These are phyloP conservation scores for Apodemia duryi DNA, from an alignment of 2,888 invertebrate species.

Conservation along the genomic window DNA sequence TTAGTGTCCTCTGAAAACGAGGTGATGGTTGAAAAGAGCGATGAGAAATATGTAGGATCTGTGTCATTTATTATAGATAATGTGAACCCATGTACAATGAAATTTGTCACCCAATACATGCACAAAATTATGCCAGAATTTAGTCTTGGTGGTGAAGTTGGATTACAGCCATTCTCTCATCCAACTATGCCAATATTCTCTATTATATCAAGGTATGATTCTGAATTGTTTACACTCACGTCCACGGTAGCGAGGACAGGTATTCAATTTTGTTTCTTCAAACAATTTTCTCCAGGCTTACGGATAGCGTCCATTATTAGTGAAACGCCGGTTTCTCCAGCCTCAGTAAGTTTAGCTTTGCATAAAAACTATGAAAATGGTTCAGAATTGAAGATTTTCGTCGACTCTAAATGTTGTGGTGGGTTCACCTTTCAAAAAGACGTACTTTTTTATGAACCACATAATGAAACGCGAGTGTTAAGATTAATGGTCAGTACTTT, in stretches of 20 bases:
- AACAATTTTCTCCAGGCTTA: slow-evolving; percentile 56
- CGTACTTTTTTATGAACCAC: slow-evolving; percentile 54
- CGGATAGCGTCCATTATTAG: slow-evolving; percentile 59
- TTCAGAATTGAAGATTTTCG: slow-evolving; percentile 63
- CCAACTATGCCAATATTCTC: slow-evolving; percentile 53
- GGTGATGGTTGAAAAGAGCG: slow-evolving; percentile 54
- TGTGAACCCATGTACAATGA: slow-evolving; percentile 58
- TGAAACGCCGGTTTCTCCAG: slow-evolving; percentile 43
- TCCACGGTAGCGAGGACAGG: slow-evolving; percentile 57
- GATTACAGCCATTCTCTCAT: slow-evolving; percentile 48
- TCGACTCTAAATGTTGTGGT: slow-evolving; percentile 64
- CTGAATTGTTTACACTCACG: slow-evolving; percentile 48
- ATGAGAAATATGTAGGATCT: slow-evolving; percentile 49
- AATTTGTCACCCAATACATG: slow-evolving; percentile 61
- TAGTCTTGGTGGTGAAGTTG: slow-evolving; percentile 56
- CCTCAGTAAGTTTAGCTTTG: slow-evolving; percentile 56
- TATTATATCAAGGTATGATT: slow-evolving; percentile 57
- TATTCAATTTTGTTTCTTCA: slow-evolving; percentile 60
- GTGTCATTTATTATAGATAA: slow-evolving; percentile 55
- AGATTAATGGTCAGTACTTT: slow-evolving; percentile 58
- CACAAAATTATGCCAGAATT: slow-evolving; percentile 55
- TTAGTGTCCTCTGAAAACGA: slow-evolving; percentile 67
- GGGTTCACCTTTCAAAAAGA: slow-evolving; percentile 67
- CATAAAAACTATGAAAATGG: slow-evolving; percentile 58
- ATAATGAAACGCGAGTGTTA: slow-evolving; percentile 54